Conservation (phyloP, 1,140 invertebrate species). For the Lordiphosa mommai region DNA sequence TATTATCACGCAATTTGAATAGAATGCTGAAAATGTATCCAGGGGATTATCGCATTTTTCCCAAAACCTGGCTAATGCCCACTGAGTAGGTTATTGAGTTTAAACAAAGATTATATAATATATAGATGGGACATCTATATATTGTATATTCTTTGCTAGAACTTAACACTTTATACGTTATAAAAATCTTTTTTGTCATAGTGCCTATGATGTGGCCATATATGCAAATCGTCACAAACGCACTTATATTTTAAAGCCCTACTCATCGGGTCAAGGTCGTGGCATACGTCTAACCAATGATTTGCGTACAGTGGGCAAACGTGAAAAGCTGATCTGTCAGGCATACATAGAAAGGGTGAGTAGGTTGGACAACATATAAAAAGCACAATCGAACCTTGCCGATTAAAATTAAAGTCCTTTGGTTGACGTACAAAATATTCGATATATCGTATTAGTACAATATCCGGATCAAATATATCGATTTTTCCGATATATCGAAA, state of each 20-base stretch:
- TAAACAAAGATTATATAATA: too few species aligned
- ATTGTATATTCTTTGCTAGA: too few species aligned
- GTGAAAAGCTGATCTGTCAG: slow-evolving; percentile 92
- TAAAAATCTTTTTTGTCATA: background rate
- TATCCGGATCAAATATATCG: too few species aligned
- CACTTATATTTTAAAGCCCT: slow-evolving; percentile 94
- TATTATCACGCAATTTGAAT: slow-evolving; percentile 91
- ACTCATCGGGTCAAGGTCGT: slow-evolving; percentile 90
- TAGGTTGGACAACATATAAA: too few species aligned
- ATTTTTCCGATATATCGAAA: too few species aligned
- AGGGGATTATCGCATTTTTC: slow-evolving; percentile 94
- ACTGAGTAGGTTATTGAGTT: slow-evolving; percentile 84
- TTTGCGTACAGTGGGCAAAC: slow-evolving; percentile 88
- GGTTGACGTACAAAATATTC: too few species aligned
- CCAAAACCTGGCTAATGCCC: slow-evolving; percentile 94
- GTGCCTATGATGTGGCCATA: slow-evolving; percentile 61
- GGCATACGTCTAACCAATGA: slow-evolving; percentile 90
- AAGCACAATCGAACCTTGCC: too few species aligned
- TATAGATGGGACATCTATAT: too few species aligned
- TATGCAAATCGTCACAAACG: slow-evolving; percentile 82
- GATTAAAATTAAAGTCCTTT: too few species aligned
- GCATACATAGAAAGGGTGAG: slow-evolving; percentile 84
- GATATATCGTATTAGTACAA: too few species aligned
- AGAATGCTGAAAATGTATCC: slow-evolving; percentile 92
- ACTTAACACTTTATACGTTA: fast-evolving